These are phyloP conservation scores for Sthenelais limicola DNA, from an alignment of 2,888 invertebrate species.

Conservation along the genomic window DNA sequence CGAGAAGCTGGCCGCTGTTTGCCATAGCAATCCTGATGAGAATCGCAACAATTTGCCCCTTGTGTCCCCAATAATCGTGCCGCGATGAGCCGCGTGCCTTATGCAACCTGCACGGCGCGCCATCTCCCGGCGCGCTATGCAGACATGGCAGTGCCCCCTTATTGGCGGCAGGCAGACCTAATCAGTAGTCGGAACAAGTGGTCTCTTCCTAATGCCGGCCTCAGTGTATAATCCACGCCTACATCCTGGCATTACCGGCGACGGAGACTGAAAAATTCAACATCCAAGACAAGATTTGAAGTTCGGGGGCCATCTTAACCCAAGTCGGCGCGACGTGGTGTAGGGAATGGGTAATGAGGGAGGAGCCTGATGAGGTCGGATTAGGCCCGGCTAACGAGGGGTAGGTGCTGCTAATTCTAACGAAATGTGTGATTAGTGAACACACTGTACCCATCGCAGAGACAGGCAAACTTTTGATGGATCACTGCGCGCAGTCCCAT, in stretches of 20 bases:
- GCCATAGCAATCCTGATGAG: no score
- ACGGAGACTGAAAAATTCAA: slow-evolving; percentile 21
- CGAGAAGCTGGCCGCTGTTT: no score
- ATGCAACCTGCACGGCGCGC: no score
- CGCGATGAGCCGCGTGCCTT: no score
- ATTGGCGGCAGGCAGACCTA: no score
- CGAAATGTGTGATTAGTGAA: slow-evolving; percentile 37
- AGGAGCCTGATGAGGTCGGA: neutral
- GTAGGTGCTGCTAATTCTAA: slow-evolving; percentile 33
- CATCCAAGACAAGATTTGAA: slow-evolving; percentile 26
- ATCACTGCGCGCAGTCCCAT: neutral
- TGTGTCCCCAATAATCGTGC: no score
- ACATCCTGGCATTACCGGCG: neutral
- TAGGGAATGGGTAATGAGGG: slow-evolving; percentile 12
- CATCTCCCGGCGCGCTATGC: no score
- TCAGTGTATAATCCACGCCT: slow-evolving; percentile 5
- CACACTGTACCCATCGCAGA: slow-evolving; percentile 20
- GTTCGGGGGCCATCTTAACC: slow-evolving; percentile 6
- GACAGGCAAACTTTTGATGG: neutral
- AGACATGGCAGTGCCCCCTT: no score
- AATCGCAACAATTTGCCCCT: no score
- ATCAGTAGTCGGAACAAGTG: slow-evolving; percentile 4
- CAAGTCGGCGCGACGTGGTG: slow-evolving; percentile 20
- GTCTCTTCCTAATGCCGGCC: neutral
- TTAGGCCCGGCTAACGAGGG: slow-evolving; percentile 17